Conservation (phyloP, 2,113 vertebrate genomes). For the Propithecus coquereli region DNA sequence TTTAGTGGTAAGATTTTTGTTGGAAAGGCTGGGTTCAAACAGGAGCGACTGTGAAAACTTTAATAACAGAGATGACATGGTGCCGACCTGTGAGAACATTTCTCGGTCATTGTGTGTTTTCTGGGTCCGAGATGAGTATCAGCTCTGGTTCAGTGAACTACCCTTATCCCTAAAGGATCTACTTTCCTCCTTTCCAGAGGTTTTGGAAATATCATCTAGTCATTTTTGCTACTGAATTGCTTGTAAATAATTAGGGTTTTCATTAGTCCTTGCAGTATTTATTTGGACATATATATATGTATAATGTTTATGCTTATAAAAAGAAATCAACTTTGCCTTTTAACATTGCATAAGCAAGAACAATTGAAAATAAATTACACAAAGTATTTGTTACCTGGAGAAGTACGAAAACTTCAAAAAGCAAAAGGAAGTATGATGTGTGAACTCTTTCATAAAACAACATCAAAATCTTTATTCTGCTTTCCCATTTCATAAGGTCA, state of each 20-base stretch:
- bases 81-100: background rate
- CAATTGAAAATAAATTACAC: background rate
- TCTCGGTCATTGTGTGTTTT: background rate
- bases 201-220: background rate
- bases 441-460: background rate
- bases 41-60: background rate
- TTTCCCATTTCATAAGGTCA: conserved; percentile 3
- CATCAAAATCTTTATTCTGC: conserved; percentile 7
- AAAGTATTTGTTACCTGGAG: background rate
- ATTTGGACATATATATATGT: background rate
- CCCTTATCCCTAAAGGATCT: background rate
- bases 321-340: background rate
- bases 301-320: background rate
- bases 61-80: background rate
- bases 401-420: background rate
- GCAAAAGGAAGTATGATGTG: background rate
- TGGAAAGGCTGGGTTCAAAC: background rate
- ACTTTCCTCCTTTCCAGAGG: background rate
- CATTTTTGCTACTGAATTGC: background rate
- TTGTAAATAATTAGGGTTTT: background rate
- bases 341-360: conserved; percentile 14
- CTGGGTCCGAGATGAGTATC: background rate
- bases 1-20: background rate
- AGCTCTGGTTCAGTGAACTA: background rate
- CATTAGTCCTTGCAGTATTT: background rate